A percentile compares a stretch with the other conserved stretches of the same genome.
These are phyloP conservation scores for Cirrhinus mrigala DNA, from an alignment of 2,797 vertebrate species.

Conservation along the genomic window DNA sequence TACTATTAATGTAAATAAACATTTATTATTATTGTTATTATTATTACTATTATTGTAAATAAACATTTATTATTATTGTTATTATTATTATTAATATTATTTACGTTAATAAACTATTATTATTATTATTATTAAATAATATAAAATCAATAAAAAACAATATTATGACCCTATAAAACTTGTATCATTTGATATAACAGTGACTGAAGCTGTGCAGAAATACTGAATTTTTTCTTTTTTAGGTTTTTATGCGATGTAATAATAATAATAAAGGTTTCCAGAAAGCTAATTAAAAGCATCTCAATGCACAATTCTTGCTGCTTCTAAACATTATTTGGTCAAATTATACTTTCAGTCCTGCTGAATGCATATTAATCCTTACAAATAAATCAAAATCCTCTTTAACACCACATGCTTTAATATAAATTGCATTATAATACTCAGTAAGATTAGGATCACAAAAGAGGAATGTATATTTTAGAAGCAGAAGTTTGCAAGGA, in stretches of 20 bases:
- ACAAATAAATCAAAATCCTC: background rate
- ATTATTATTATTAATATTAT: too few relatives aligned
- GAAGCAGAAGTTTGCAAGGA: constrained; percentile 28
- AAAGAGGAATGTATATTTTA: constrained; percentile 26
- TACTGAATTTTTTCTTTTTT: too few relatives aligned
- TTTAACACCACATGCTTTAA: constrained; percentile 17
- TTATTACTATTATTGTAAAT: too few relatives aligned
- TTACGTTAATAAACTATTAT: too few relatives aligned
- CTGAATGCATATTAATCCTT: background rate
- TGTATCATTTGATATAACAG: background rate
- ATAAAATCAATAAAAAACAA: background rate
- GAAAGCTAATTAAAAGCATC: background rate
- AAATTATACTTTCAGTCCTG: background rate
- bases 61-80: too few relatives aligned
- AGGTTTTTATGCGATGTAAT: too few relatives aligned
- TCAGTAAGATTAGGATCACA: constrained; percentile 31
- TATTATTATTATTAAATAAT: too few relatives aligned
- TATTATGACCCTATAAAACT: constrained; percentile 15
- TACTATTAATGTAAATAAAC: too few relatives aligned
- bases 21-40: too few relatives aligned
- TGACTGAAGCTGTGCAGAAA: background rate
- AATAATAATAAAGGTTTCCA: background rate
- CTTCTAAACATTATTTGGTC: background rate
- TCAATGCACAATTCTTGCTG: background rate
- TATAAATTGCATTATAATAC: constrained; percentile 27